These are phyloP conservation scores for Sabellastarte sp. DNA, from an alignment of 2,888 invertebrate species.

Conservation along the genomic window DNA sequence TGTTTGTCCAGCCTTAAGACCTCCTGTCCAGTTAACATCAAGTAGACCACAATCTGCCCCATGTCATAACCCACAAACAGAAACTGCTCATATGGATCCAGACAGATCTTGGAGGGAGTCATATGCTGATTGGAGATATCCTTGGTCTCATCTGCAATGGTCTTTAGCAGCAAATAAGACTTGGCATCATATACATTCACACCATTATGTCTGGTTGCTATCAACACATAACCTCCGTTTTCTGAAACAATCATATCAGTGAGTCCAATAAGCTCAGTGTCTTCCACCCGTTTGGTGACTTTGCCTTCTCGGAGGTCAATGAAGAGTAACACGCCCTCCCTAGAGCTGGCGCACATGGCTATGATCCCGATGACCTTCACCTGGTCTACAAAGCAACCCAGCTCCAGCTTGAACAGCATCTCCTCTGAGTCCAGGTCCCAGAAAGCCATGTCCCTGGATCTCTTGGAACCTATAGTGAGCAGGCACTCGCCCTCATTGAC, in stretches of 20 bases:
- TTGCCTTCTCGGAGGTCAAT: constrained; percentile 14
- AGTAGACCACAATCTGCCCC: constrained; percentile 13
- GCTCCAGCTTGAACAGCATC: constrained; percentile 10
- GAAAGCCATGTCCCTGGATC: constrained; percentile 18
- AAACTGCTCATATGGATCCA: constrained; percentile 13
- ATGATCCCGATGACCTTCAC: constrained; percentile 7
- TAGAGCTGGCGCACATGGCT: constrained; percentile 10
- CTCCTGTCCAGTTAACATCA: constrained; percentile 7
- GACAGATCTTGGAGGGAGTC: constrained; percentile 5
- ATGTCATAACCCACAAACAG: constrained; percentile 14
- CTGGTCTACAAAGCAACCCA: constrained; percentile 7
- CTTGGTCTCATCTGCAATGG: neutral
- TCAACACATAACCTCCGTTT: constrained; percentile 5
- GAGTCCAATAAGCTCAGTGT: constrained; percentile 1
- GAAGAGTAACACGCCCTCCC: constrained; percentile 8
- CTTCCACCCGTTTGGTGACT: constrained; percentile 4
- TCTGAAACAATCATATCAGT: constrained; percentile 7
- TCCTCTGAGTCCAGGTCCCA: constrained; percentile 21
- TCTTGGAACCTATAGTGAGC: constrained; percentile 17
- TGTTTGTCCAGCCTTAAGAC: constrained; percentile 6
- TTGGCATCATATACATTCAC: constrained; percentile 6
- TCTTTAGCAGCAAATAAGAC: neutral
- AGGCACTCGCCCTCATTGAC: constrained; percentile 6
- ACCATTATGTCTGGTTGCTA: constrained; percentile 16
- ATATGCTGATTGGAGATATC: neutral